Evolutionary conservation across 2,113 vertebrate genomes (phyloP).

Genomic region (Malurus elegans): DNA sequence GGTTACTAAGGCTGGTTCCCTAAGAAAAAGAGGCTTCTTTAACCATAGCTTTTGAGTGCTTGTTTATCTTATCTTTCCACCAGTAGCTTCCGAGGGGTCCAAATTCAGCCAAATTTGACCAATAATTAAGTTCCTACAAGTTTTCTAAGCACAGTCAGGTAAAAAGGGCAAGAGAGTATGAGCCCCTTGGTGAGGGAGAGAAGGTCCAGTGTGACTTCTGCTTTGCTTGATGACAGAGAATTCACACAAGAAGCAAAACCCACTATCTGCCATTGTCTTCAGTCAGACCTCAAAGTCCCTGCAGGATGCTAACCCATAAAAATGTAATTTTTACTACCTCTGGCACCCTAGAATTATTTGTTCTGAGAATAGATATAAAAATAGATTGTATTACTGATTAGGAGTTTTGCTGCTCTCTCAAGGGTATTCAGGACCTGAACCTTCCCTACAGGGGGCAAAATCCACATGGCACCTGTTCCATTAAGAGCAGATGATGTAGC

Average conservation of each 20-base stretch:
- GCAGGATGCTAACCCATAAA: neutral
- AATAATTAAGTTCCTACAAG: neutral
- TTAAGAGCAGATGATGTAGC: neutral
- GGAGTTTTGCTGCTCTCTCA: neutral
- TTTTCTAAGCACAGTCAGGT: neutral
- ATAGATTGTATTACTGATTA: neutral
- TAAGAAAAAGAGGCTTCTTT: neutral
- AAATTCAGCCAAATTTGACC: neutral
- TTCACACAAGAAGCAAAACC: neutral
- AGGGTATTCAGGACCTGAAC: neutral
- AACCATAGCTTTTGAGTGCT: neutral
- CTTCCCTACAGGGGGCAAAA: neutral
- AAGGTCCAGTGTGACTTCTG: neutral
- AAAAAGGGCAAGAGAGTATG: neutral
- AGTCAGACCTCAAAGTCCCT: neutral
- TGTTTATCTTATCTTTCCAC: neutral
- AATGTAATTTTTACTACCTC: neutral
- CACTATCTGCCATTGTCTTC: neutral
- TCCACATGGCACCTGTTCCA: fast-evolving
- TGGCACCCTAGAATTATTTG: neutral
- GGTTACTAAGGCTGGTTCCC: neutral
- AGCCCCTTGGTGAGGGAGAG: neutral
- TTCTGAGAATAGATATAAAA: neutral
- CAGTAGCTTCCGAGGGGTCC: neutral
- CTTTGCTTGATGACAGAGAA: neutral